Evolutionary conservation across 2,797 vertebrate species (phyloP), one percentile per base, ranked within the genome.

Genomic region (Steatocranus sp.): DNA sequence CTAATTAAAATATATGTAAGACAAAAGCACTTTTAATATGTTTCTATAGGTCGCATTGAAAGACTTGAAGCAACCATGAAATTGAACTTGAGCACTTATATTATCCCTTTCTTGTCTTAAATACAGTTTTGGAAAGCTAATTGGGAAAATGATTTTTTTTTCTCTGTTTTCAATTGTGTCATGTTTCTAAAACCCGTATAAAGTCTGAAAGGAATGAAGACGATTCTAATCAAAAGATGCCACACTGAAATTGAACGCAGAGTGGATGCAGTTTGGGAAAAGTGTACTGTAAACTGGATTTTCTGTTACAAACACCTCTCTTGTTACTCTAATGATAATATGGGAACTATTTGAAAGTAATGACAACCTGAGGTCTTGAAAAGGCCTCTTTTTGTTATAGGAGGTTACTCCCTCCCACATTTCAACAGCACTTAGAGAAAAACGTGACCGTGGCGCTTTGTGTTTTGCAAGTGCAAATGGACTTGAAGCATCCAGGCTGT

Each of bases 71-170:
- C 90, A 90, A 93, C 88, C 81, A 87, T 89, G 91, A 88, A 91
- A 89, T 94, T 91, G 90, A 95, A 93, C 95, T 88, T 88, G 75
- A 95, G 95, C 96, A 96, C 96, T 96, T 96, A 95, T 94, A 92
- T 86, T 25, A 54, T 82, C 90, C 76, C 90, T 93, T 91, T 84
- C 80, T 93, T 88, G 87, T 95, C 84, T 92, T 92, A 90, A 94
- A 87, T 85, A 85, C 75, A 81, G 85, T 80, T 88, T 91, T 82
- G 49, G 23, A 93, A 87, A 91, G 75, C 82, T 78, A 90, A 93
- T 90, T 87, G 79, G 88, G 82, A 86, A 85, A 84, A 30, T 87
- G 56, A 73, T 30, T 32, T 83, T 87, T 91, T 86, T 80, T 85
- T 85, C 34, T 81, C 58, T 79, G 11, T 68, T 87, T 86, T 79